These are phyloP conservation scores for Danaus plexippus DNA, from an alignment of 1,140 invertebrate genomes.

Conservation along the genomic window DNA sequence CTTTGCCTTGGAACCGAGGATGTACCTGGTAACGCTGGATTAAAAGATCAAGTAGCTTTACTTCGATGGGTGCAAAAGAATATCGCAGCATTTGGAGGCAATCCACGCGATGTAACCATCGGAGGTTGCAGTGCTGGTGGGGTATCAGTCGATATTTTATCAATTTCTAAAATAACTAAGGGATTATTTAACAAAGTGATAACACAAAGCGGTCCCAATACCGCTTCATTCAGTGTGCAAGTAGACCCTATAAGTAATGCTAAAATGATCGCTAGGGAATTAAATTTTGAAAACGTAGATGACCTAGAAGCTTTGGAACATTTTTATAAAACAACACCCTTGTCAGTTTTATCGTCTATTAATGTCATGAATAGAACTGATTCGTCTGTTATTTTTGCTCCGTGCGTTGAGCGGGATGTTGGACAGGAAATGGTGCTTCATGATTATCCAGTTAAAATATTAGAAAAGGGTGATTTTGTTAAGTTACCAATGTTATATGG, in stretches of 20 bases:
- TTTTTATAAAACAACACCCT: constrained; percentile 25
- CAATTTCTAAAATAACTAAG: constrained; percentile 22
- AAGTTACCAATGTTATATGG: constrained; percentile 31
- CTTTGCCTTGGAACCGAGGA: constrained; percentile 35
- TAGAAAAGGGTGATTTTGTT: constrained; percentile 28
- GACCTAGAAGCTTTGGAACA: constrained; percentile 24
- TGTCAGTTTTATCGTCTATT: background rate
- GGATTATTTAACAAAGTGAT: constrained; percentile 33
- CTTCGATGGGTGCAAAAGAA: constrained; percentile 37
- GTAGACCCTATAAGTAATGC: constrained; percentile 24
- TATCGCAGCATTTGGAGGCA: constrained; percentile 34
- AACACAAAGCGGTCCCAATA: constrained; percentile 22
- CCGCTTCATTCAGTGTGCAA: constrained; percentile 20
- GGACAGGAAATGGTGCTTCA: constrained; percentile 24
- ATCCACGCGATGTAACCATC: constrained; percentile 30
- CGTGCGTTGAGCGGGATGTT: constrained; percentile 30
- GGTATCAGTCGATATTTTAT: constrained; percentile 22
- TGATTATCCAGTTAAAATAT: constrained; percentile 27
- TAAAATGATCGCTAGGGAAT: constrained; percentile 16
- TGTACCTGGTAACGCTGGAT: constrained; percentile 38
- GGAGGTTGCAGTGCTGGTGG: constrained; percentile 26
- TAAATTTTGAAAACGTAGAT: constrained; percentile 22
- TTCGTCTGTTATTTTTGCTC: constrained; percentile 21
- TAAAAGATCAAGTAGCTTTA: constrained; percentile 42
- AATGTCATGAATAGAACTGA: constrained; percentile 14